These are phyloP conservation scores for Cavia porcellus DNA, from an alignment of 2,113 vertebrate species.

Conservation along the genomic window DNA sequence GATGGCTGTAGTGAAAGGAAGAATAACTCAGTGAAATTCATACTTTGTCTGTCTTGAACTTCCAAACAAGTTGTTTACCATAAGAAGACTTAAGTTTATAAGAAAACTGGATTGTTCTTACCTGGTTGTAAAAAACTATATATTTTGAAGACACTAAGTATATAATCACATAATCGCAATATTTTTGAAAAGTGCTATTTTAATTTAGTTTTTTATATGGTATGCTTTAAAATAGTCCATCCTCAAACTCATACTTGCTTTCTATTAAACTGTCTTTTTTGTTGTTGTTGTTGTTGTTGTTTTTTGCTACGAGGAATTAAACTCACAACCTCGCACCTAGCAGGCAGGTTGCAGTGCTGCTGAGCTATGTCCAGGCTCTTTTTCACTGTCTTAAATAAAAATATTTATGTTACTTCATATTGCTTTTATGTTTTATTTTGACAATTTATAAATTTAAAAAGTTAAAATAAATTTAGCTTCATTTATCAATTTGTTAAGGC, in stretches of 20 bases:
- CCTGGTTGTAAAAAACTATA: constrained; percentile 6
- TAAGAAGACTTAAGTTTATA: constrained; percentile 59
- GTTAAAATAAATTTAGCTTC: constrained; percentile 43
- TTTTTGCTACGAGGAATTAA: too few relatives aligned
- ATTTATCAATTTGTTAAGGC: not conserved
- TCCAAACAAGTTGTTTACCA: constrained; percentile 57
- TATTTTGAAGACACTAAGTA: not conserved
- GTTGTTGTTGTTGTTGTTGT: too few relatives aligned
- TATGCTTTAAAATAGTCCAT: constrained; percentile 11
- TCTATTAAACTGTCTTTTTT: not conserved
- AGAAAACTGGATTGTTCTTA: constrained; percentile 40
- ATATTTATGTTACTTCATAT: constrained; percentile 20
- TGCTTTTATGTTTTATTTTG: constrained; percentile 59
- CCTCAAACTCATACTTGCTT: constrained; percentile 38
- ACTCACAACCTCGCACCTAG: too few relatives aligned
- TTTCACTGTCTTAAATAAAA: constrained; percentile 50
- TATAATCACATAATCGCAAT: constrained; percentile 76
- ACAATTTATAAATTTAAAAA: constrained; percentile 40
- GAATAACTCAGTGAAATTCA: not conserved
- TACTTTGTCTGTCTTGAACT: constrained; percentile 61
- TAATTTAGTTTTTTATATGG: constrained; percentile 61
- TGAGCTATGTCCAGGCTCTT: not conserved
- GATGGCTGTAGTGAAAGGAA: not conserved
- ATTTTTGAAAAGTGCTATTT: constrained; percentile 10
- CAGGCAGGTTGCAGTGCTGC: too few relatives aligned